A percentile compares a stretch with the other conserved stretches of the same genome.
Evolutionary conservation across 2,888 invertebrate species (phyloP).

Genomic region (Trichopria drosophilae): DNA sequence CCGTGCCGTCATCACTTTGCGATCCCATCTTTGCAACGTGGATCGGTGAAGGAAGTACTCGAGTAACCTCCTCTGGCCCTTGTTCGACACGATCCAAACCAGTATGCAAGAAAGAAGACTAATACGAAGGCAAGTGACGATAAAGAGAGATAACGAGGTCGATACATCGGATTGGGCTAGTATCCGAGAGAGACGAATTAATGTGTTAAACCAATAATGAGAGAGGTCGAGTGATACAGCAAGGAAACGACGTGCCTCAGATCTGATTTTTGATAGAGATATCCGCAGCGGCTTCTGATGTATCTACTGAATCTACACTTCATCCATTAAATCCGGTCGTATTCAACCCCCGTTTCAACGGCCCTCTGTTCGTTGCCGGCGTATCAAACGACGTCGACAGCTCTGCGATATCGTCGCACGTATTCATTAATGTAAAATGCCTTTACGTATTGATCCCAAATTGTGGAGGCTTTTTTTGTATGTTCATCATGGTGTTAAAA

Average conservation of each 20-base stretch:
- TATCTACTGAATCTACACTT: conserved; percentile 52
- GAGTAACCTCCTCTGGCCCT: too few relatives aligned
- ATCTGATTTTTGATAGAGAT: conserved; percentile 50
- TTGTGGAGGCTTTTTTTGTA: too few relatives aligned
- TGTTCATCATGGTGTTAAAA: too few relatives aligned
- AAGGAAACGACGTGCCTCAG: conserved; percentile 48
- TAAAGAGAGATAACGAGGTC: too few relatives aligned
- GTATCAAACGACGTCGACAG: conserved; percentile 42
- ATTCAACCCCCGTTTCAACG: conserved; percentile 37
- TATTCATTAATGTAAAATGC: conserved; percentile 7
- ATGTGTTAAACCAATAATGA: conserved; percentile 23
- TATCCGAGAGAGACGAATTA: conserved; percentile 23
- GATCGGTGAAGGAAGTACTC: conserved; percentile 34
- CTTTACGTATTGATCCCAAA: too few relatives aligned
- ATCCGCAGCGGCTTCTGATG: conserved; percentile 48
- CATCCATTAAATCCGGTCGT: conserved; percentile 52
- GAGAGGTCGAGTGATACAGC: conserved; percentile 28
- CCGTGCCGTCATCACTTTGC: too few relatives aligned
- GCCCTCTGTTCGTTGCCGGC: conserved; percentile 30
- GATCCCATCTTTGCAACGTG: conserved; percentile 31
- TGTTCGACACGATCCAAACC: too few relatives aligned
- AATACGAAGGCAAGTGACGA: too few relatives aligned
- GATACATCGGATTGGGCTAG: too few relatives aligned
- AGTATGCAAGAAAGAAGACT: too few relatives aligned
- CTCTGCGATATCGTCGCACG: conserved; percentile 18